Evolutionary conservation across 1,140 invertebrate genomes (phyloP).

Genomic region (Trichomalopsis sarcophagae): DNA sequence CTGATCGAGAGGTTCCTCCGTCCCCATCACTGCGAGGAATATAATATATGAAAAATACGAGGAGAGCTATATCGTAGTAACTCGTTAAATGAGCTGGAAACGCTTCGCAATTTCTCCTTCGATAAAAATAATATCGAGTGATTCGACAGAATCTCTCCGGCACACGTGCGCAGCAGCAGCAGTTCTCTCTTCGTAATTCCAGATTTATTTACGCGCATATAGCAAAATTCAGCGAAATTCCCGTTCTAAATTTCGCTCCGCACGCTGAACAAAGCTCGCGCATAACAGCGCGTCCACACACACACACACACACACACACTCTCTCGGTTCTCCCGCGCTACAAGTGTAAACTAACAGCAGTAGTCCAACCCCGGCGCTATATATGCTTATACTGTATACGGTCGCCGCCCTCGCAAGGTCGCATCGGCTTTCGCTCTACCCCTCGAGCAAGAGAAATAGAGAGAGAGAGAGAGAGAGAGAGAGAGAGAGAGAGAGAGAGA

Average conservation of each 20-base stretch:
- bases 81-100: conserved; percentile 56
- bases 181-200: no score
- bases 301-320: no score
- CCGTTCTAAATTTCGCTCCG: not conserved
- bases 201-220: no score
- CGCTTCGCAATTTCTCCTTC: not conserved
- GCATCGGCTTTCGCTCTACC: conserved; percentile 24
- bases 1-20: conserved; percentile 4
- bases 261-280: not conserved
- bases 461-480: no score
- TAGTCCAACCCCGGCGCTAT: not conserved
- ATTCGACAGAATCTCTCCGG: not conserved
- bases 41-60: conserved; percentile 26
- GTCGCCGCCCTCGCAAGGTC: conserved; percentile 30
- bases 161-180: not conserved
- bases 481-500: no score
- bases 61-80: conserved; percentile 57
- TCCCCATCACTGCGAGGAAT: conserved; percentile 7
- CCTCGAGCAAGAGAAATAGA: not conserved
- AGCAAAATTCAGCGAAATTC: no score
- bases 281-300: not conserved
- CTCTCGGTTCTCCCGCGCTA: not conserved
- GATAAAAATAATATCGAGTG: no score
- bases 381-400: not conserved
- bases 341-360: conserved; percentile 26